Percentiles rank a stretch among this genome's conserved stretches.
phyloP scores from a whole-genome alignment of 2,113 vertebrate genomes.

The Canis aureus region DNA sequence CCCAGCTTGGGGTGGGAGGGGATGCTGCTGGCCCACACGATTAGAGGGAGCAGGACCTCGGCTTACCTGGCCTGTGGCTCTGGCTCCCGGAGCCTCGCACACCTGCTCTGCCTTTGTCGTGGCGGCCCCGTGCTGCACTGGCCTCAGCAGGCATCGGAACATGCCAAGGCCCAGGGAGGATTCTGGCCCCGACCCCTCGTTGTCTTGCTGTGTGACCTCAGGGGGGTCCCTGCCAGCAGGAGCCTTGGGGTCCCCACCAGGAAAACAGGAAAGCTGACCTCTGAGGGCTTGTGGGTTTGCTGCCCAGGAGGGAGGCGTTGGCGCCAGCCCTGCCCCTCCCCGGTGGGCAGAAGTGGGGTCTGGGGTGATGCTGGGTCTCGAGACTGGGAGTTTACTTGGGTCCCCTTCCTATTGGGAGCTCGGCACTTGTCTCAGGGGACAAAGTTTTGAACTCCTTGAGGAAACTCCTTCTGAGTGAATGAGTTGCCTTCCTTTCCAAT shows the following conservation, averaged over 20 bases:
- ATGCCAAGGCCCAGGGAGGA: too few relatives aligned
- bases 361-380: not conserved
- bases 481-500: not conserved
- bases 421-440: not conserved
- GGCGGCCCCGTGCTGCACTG: not conserved
- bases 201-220: not conserved
- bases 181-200: not conserved
- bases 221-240: not conserved
- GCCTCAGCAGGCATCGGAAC: not conserved
- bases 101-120: not conserved
- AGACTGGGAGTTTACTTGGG: not conserved
- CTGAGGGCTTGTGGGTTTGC: not conserved
- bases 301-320: not conserved
- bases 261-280: not conserved
- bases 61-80: not conserved
- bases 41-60: not conserved
- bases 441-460: not conserved
- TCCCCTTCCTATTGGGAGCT: not conserved
- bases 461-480: not conserved
- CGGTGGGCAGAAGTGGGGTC: not conserved
- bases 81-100: rapidly evolving
- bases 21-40: not conserved
- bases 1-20: not conserved
- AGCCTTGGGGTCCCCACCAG: not conserved
- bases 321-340: not conserved